Percentiles rank a stretch among this genome's conserved stretches.
These are phyloP conservation scores for Thamnaconus septentrionalis DNA, from an alignment of 2,113 vertebrate genomes.

Conservation along the genomic window DNA sequence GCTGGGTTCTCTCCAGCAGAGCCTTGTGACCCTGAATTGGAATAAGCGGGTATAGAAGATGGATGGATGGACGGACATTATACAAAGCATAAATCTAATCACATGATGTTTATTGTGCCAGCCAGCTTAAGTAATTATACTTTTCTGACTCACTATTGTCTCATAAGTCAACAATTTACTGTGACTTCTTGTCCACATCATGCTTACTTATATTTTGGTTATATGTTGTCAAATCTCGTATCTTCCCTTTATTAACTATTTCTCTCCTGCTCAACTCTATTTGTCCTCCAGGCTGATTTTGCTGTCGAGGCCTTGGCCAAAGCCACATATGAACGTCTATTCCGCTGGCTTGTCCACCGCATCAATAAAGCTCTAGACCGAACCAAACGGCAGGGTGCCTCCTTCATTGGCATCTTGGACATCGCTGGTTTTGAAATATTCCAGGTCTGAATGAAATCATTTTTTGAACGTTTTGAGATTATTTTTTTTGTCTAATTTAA, in stretches of 20 bases:
- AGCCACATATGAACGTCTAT: slow-evolving; percentile 96
- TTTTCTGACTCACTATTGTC: no score
- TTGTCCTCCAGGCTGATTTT: slow-evolving; percentile 87
- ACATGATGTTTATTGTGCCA: no score
- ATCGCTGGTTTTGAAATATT: slow-evolving; percentile 99
- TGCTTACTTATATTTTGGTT: no score
- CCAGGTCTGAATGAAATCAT: slow-evolving; percentile 77
- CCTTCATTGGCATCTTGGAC: slow-evolving; percentile 97
- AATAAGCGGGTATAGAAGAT: no score
- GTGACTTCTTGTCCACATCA: no score
- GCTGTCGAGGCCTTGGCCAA: slow-evolving; percentile 95
- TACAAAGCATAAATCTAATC: no score
- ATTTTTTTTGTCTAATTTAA: not conserved
- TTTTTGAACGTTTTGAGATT: not conserved
- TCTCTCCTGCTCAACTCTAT: not conserved
- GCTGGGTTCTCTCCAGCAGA: no score
- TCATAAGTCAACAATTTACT: no score
- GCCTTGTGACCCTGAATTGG: no score
- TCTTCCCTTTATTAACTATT: not conserved
- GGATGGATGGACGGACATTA: no score
- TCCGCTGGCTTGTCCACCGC: slow-evolving; percentile 97
- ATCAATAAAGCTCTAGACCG: slow-evolving; percentile 97
- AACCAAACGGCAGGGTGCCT: slow-evolving; percentile 96
- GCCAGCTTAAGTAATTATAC: no score
- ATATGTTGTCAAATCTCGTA: not conserved